Evolutionary conservation across 2,797 vertebrate genomes (phyloP).

Genomic region (Oryzias dopingdopingensis): DNA sequence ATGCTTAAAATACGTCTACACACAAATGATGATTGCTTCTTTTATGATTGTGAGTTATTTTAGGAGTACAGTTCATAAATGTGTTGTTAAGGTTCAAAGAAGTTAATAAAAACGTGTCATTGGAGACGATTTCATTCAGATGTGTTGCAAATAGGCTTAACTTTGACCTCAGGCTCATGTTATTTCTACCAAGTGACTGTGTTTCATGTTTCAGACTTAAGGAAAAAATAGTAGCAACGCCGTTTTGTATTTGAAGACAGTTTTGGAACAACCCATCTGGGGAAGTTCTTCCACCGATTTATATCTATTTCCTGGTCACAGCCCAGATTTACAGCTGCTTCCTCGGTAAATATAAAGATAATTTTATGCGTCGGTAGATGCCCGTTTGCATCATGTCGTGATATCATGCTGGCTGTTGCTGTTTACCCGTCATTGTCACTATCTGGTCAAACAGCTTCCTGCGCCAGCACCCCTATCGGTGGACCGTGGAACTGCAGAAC

Average conservation of each 20-base stretch:
- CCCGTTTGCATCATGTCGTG: constrained; percentile 38
- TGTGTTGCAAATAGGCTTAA: constrained; percentile 16
- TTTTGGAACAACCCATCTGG: constrained; percentile 17
- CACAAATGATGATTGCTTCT: background rate
- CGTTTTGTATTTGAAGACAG: constrained; percentile 34
- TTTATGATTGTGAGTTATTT: background rate
- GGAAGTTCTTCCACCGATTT: background rate
- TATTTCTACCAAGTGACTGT: constrained; percentile 22
- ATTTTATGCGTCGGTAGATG: constrained; percentile 7
- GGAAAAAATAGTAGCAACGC: constrained; percentile 24
- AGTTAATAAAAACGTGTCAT: constrained; percentile 17
- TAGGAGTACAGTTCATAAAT: background rate
- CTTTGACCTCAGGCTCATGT: constrained; percentile 21
- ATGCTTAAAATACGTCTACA: accelerated
- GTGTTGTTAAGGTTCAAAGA: background rate
- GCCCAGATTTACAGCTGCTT: background rate
- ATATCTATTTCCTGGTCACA: background rate
- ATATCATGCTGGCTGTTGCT: constrained; percentile 69
- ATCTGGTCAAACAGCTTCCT: constrained; percentile 72
- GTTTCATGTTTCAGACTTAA: constrained; percentile 44
- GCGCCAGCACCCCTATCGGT: constrained; percentile 78
- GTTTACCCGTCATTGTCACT: constrained; percentile 74
- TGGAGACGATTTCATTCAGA: constrained; percentile 24
- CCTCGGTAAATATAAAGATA: constrained; percentile 1
- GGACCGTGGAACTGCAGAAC: constrained; percentile 64